These are phyloP conservation scores for Neosalanx taihuensis DNA, from an alignment of 2,797 vertebrate species.

Conservation along the genomic window DNA sequence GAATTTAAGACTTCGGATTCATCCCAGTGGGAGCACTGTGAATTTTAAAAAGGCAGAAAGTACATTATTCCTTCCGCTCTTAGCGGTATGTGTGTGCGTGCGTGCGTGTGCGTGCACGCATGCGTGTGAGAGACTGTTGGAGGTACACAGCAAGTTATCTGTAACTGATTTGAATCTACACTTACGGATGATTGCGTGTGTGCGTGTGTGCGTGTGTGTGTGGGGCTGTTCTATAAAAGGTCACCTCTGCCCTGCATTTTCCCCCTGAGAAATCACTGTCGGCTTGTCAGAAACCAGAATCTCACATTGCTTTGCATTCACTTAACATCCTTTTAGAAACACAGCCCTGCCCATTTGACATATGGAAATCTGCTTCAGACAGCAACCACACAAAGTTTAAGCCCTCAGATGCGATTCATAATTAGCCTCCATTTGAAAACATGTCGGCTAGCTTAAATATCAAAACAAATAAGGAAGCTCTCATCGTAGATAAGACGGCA, in stretches of 20 bases:
- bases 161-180: neutral
- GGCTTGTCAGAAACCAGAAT: too few species aligned
- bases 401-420: constrained; percentile 63
- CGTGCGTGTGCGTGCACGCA: neutral
- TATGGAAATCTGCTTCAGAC: constrained; percentile 12
- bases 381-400: constrained; percentile 42
- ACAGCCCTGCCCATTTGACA: too few species aligned
- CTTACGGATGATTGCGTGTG: neutral
- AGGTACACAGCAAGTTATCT: neutral
- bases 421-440: constrained; percentile 66
- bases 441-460: constrained; percentile 62
- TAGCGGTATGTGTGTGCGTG: neutral
- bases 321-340: too few species aligned
- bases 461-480: constrained; percentile 58
- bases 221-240: constrained; percentile 17
- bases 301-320: too few species aligned
- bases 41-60: constrained; percentile 47
- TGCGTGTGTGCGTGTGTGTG: constrained; percentile 18
- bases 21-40: constrained; percentile 33
- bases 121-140: neutral
- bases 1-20: constrained; percentile 24
- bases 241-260: too few species aligned
- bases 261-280: too few species aligned
- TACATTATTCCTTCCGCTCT: constrained; percentile 12
- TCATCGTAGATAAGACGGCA: constrained; percentile 40